phyloP scores from a whole-genome alignment of 2,888 invertebrate species.

The Plebejus anna region DNA sequence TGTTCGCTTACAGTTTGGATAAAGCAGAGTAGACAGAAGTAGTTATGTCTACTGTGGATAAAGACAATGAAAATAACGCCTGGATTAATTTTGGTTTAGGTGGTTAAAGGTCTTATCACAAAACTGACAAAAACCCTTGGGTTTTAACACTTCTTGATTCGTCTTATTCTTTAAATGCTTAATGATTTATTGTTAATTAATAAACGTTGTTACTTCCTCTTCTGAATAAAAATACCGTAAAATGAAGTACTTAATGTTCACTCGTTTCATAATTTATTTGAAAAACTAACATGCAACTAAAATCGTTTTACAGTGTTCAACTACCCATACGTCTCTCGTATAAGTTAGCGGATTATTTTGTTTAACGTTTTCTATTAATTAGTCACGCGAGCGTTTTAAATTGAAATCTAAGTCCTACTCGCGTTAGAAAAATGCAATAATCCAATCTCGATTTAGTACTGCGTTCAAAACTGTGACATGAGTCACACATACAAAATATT shows the following conservation, averaged over 20 bases:
- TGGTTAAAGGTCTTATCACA: background rate
- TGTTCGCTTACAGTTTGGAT: background rate
- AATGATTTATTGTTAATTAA: background rate
- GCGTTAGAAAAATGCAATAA: background rate
- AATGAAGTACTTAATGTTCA: background rate
- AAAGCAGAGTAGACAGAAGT: no score
- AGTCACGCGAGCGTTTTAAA: conserved; percentile 11
- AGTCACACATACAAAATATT: background rate
- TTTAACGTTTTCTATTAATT: conserved; percentile 17
- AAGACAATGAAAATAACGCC: no score
- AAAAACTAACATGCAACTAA: conserved; percentile 14
- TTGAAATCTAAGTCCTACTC: background rate
- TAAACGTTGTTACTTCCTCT: background rate
- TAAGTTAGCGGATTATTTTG: conserved; percentile 6
- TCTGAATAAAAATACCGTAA: background rate
- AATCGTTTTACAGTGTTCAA: conserved; percentile 15
- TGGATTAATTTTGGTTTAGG: background rate
- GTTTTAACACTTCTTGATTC: background rate
- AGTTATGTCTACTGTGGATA: no score
- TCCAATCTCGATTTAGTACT: background rate
- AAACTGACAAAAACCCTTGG: background rate
- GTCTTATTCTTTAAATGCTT: background rate
- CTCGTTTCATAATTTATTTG: conserved; percentile 10
- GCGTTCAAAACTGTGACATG: background rate
- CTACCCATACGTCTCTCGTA: conserved; percentile 14